A percentile compares a stretch with the other conserved stretches of the same genome.
Evolutionary conservation across 1,140 invertebrate genomes (phyloP).

Genomic region (Lycorma delicatula): DNA sequence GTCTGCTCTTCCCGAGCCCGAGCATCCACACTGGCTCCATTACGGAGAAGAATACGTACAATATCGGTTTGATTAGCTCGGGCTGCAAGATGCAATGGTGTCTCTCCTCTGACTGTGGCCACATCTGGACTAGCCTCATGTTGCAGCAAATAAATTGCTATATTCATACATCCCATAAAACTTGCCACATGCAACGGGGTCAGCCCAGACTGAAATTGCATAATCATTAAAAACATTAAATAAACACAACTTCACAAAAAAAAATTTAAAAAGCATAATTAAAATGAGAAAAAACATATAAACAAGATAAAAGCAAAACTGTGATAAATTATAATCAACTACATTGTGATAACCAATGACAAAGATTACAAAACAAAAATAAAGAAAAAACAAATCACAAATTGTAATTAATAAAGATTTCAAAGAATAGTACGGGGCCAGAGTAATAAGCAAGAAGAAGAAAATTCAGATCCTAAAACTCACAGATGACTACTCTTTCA

Average conservation of each 20-base stretch:
- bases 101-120: slow-evolving; percentile 94
- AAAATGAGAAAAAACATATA: too few species aligned
- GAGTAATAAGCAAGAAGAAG: too few species aligned
- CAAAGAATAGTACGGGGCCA: too few species aligned
- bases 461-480: too few species aligned
- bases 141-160: slow-evolving; percentile 92
- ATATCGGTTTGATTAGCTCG: slow-evolving; percentile 86
- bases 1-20: slow-evolving; percentile 74
- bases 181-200: slow-evolving; percentile 96
- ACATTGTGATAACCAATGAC: slow-evolving; percentile 9
- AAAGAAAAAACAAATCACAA: too few species aligned
- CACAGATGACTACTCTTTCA: too few species aligned
- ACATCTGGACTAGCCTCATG: slow-evolving; percentile 91
- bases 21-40: slow-evolving; percentile 93
- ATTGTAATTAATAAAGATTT: too few species aligned
- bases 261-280: too few species aligned
- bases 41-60: slow-evolving; percentile 84
- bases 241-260: too few species aligned
- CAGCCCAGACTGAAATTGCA: slow-evolving; percentile 77
- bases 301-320: too few species aligned
- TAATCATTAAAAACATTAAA: too few species aligned
- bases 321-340: background rate
- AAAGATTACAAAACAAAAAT: too few species aligned
- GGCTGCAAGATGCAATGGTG: slow-evolving; percentile 92
- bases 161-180: slow-evolving; percentile 99